Evolutionary conservation across 1,140 invertebrate genomes (phyloP).

Genomic region (Chironomus tepperi): DNA sequence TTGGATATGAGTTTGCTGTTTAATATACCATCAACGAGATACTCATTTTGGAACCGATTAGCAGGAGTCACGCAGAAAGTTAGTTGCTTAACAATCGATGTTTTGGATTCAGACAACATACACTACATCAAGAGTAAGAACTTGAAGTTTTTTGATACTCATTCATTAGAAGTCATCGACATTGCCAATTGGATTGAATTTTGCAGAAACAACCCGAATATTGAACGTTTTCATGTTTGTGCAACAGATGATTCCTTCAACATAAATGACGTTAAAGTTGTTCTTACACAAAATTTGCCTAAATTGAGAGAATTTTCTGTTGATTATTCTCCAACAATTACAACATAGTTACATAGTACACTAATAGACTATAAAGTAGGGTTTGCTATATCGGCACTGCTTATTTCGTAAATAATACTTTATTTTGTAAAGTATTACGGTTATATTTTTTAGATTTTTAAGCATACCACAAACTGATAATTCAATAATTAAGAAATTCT

Average conservation of each 20-base stretch:
- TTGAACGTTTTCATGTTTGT: neutral
- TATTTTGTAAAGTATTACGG: no score
- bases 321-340: no score
- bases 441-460: no score
- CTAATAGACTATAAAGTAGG: no score
- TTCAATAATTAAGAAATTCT: no score
- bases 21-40: neutral
- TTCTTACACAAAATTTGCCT: no score
- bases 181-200: neutral
- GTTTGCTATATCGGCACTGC: no score
- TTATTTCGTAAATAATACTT: no score
- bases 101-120: neutral
- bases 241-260: neutral
- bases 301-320: no score
- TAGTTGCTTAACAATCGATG: neutral
- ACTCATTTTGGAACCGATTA: neutral
- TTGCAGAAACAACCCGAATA: neutral
- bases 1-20: neutral
- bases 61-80: neutral
- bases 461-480: no score
- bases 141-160: neutral
- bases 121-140: neutral
- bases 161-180: neutral
- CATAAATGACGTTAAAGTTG: no score
- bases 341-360: no score